A percentile compares a stretch with the other conserved stretches of the same genome.
phyloP scores from a whole-genome alignment of 2,888 invertebrate species.

The Drosophila meridionalis region DNA sequence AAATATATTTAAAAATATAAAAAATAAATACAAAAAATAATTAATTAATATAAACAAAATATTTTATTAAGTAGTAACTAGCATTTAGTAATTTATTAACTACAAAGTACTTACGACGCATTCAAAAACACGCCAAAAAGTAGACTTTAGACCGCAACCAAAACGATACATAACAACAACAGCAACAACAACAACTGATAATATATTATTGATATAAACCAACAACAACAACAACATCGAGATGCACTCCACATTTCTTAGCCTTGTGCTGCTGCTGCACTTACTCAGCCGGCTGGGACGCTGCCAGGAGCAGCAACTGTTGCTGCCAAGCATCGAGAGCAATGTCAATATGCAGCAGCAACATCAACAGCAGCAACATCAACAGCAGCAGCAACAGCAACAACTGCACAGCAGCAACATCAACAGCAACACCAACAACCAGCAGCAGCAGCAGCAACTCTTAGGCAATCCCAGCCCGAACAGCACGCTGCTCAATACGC shows the following conservation, averaged over 20 bases:
- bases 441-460: constrained; percentile 15
- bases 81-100: constrained; percentile 74
- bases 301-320: constrained; percentile 59
- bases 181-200: constrained; percentile 10
- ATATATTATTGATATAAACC: constrained; percentile 17
- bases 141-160: constrained; percentile 60
- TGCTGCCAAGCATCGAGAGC: constrained; percentile 55
- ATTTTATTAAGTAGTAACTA: constrained; percentile 55
- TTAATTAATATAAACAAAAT: constrained; percentile 28
- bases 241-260: constrained; percentile 48
- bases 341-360: constrained; percentile 40
- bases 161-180: constrained; percentile 30
- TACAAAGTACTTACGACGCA: constrained; percentile 66
- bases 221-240: constrained; percentile 21
- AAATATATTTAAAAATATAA: constrained; percentile 22
- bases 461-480: constrained; percentile 48
- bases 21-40: constrained; percentile 4
- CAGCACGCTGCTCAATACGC: constrained; percentile 76
- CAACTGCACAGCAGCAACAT: constrained; percentile 40
- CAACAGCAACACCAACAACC: constrained; percentile 41
- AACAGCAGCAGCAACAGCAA: constrained; percentile 41
- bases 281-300: constrained; percentile 51
- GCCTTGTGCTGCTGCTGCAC: constrained; percentile 48
- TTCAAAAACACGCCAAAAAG: constrained; percentile 73
- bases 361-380: constrained; percentile 37